Evolutionary conservation across 2,888 invertebrate genomes (phyloP).

Genomic region (Synergus umbraculus): DNA sequence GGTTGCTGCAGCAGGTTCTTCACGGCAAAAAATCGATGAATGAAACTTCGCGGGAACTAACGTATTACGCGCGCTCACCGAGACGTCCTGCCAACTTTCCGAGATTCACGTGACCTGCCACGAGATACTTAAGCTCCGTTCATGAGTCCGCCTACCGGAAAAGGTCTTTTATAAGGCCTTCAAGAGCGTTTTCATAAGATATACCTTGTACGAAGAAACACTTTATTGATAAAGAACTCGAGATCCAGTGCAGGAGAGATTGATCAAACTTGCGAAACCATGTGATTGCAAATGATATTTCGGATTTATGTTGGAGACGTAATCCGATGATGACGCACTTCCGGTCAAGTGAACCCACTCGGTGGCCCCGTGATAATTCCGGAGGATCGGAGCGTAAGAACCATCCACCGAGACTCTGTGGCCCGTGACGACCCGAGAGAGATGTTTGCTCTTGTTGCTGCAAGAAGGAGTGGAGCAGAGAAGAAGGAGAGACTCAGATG

Average conservation of each 20-base stretch:
- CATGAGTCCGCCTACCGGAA: not conserved
- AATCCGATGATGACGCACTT: constrained; percentile 67
- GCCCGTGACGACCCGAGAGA: constrained; percentile 73
- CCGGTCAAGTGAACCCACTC: constrained; percentile 67
- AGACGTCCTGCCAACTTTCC: constrained; percentile 41
- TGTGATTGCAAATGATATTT: not conserved
- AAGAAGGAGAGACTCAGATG: constrained; percentile 45
- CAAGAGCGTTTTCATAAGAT: too few species aligned
- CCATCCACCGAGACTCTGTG: constrained; percentile 70
- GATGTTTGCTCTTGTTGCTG: constrained; percentile 74
- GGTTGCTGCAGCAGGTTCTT: constrained; percentile 52
- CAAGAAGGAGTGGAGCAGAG: constrained; percentile 56
- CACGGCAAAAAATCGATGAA: constrained; percentile 68
- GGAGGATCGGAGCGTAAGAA: constrained; percentile 66
- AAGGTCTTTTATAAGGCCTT: not conserved
- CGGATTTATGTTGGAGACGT: not conserved
- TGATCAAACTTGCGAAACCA: not conserved
- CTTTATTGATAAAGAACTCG: too few species aligned
- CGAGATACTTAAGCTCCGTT: constrained; percentile 36
- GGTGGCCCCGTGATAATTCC: constrained; percentile 69
- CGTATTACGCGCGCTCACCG: constrained; percentile 54
- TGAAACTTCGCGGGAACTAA: constrained; percentile 68
- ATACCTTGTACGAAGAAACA: too few species aligned
- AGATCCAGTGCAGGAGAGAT: too few species aligned
- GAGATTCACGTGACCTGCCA: constrained; percentile 26